These are phyloP conservation scores for Rhagonycha lutea DNA, from an alignment of 2,888 invertebrate genomes.

Conservation along the genomic window DNA sequence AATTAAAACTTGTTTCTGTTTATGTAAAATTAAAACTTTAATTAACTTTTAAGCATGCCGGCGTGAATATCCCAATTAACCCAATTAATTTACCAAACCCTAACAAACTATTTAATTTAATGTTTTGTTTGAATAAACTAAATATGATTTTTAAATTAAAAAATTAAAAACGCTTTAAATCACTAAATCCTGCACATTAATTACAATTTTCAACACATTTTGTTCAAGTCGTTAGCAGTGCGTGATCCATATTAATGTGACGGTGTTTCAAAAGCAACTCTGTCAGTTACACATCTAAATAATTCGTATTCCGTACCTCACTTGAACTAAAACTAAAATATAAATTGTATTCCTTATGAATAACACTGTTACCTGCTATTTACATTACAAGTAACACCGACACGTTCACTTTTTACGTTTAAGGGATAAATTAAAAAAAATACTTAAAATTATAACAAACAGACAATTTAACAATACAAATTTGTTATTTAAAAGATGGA, in stretches of 20 bases:
- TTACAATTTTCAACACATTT: constrained; percentile 26
- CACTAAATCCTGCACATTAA: constrained; percentile 3
- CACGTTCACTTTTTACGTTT: not conserved
- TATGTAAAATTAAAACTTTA: not conserved
- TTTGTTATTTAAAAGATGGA: not conserved
- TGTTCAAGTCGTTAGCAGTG: constrained; percentile 11
- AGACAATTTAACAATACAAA: not conserved
- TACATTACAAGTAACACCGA: not conserved
- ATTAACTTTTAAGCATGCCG: not conserved
- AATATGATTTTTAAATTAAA: not conserved
- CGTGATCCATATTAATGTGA: constrained; percentile 26
- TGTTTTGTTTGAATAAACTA: not conserved
- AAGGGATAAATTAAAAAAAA: not conserved
- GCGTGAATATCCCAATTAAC: not conserved
- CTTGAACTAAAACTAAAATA: constrained; percentile 1
- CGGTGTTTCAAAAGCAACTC: constrained; percentile 14
- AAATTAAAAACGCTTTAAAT: not conserved
- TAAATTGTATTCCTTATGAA: not conserved
- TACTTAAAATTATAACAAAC: not conserved
- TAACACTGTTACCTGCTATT: not conserved
- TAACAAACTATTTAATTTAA: not conserved
- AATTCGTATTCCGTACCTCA: constrained; percentile 14
- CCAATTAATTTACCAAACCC: not conserved
- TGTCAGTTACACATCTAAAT: not conserved
- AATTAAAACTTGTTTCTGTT: not conserved